Conservation (phyloP, 2,113 vertebrate species). For the Paratilapia polleni region DNA sequence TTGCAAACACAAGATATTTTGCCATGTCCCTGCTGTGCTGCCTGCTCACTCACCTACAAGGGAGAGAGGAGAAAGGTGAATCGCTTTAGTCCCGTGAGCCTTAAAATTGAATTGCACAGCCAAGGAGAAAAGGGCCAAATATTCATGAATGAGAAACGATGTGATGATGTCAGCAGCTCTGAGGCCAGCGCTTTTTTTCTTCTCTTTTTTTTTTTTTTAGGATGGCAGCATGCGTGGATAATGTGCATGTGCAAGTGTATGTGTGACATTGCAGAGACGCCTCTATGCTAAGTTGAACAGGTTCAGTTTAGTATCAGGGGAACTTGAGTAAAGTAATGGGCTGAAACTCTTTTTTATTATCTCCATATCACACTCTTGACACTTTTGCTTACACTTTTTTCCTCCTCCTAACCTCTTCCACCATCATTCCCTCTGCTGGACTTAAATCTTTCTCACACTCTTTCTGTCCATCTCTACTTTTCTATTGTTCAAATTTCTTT, state of each 20-base stretch:
- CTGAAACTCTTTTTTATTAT: slow-evolving; percentile 34
- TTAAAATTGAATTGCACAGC: slow-evolving; percentile 9
- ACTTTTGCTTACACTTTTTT: slow-evolving; percentile 1
- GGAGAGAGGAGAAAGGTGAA: slow-evolving; percentile 4
- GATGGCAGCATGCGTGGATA: neutral
- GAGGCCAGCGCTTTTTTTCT: neutral
- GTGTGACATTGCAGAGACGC: slow-evolving; percentile 39
- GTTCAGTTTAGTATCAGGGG: slow-evolving; percentile 39
- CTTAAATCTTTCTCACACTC: neutral
- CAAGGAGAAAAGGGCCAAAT: slow-evolving; percentile 34
- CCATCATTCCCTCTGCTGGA: neutral
- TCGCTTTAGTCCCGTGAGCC: slow-evolving; percentile 5
- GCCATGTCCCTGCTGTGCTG: neutral
- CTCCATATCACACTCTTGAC: slow-evolving; percentile 29
- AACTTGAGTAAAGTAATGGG: slow-evolving; percentile 31
- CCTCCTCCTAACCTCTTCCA: neutral
- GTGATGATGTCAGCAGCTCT: slow-evolving; percentile 62
- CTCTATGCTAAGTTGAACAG: slow-evolving; percentile 19
- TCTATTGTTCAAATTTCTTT: slow-evolving; percentile 1
- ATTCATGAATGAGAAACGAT: slow-evolving; percentile 37
- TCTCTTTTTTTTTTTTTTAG: neutral
- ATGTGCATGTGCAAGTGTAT: neutral
- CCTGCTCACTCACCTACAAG: neutral
- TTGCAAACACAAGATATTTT: neutral
- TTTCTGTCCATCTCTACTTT: neutral